Evolutionary conservation across 2,888 invertebrate species (phyloP).

Genomic region (Caenorhabditis angaria): DNA sequence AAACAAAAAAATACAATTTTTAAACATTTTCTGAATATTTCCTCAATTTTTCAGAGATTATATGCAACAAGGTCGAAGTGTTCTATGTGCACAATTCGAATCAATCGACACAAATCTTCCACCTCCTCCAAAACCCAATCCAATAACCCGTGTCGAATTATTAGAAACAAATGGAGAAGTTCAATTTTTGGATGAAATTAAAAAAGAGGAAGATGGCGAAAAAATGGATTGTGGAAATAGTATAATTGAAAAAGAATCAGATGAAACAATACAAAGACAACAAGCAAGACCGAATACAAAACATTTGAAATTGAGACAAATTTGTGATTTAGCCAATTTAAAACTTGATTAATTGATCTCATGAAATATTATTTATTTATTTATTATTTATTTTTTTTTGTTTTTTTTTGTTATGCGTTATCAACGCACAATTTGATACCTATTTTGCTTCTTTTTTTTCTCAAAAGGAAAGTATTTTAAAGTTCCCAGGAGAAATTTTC

Average conservation of each 20-base stretch:
- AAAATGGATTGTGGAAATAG: neutral
- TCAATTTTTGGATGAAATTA: neutral
- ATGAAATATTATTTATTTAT: neutral
- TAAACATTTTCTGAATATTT: neutral
- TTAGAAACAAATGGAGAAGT: slow-evolving; percentile 13
- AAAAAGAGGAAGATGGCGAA: slow-evolving; percentile 7
- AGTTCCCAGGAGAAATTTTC: neutral
- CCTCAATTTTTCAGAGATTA: slow-evolving; percentile 11
- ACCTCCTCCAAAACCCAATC: slow-evolving; percentile 33
- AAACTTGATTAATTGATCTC: neutral
- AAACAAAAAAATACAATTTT: neutral
- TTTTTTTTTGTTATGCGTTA: neutral
- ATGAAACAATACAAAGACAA: neutral
- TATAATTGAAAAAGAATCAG: neutral
- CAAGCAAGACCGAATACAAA: neutral
- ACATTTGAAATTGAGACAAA: slow-evolving; percentile 4
- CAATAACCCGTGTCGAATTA: slow-evolving; percentile 17
- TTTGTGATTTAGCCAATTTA: slow-evolving; percentile 1
- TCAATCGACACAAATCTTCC: slow-evolving; percentile 12
- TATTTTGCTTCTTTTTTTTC: neutral
- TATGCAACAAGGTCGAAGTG: slow-evolving; percentile 31
- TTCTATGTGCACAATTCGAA: slow-evolving; percentile 32
- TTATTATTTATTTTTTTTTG: neutral
- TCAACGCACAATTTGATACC: neutral
- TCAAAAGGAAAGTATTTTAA: neutral